Evolutionary conservation across 2,113 vertebrate genomes (phyloP).

Genomic region (Cinclus cinclus): DNA sequence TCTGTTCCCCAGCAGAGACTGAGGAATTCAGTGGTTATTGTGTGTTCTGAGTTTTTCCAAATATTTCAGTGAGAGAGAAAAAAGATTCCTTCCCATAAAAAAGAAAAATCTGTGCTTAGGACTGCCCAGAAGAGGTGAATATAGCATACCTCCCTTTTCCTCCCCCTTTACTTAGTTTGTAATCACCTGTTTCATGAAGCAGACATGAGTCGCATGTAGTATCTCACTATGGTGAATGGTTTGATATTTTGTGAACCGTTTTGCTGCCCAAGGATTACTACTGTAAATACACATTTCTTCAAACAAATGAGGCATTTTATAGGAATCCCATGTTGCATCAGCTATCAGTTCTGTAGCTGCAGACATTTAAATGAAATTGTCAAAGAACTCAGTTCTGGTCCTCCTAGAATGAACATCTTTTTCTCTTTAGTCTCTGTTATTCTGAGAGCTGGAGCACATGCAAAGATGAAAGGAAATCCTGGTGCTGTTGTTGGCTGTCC

Average conservation of each 20-base stretch:
- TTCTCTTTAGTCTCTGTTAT: not conserved
- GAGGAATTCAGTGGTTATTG: not conserved
- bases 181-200: not conserved
- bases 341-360: not conserved
- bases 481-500: not conserved
- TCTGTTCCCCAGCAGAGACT: not conserved
- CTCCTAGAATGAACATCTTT: not conserved
- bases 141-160: accelerated
- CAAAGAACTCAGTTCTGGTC: not conserved
- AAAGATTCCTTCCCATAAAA: not conserved
- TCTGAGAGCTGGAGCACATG: not conserved
- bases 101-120: not conserved
- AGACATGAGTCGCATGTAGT: not conserved
- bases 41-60: not conserved
- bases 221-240: not conserved
- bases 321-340: not conserved
- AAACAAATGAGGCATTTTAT: not conserved
- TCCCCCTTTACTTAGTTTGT: not conserved
- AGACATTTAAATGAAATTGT: not conserved
- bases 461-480: not conserved
- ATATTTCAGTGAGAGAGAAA: not conserved
- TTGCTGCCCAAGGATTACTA: not conserved
- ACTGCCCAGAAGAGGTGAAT: not conserved
- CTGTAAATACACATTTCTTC: not conserved
- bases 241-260: not conserved